These are phyloP conservation scores for Saccopteryx leptura DNA, from an alignment of 2,113 vertebrate genomes.

Conservation along the genomic window DNA sequence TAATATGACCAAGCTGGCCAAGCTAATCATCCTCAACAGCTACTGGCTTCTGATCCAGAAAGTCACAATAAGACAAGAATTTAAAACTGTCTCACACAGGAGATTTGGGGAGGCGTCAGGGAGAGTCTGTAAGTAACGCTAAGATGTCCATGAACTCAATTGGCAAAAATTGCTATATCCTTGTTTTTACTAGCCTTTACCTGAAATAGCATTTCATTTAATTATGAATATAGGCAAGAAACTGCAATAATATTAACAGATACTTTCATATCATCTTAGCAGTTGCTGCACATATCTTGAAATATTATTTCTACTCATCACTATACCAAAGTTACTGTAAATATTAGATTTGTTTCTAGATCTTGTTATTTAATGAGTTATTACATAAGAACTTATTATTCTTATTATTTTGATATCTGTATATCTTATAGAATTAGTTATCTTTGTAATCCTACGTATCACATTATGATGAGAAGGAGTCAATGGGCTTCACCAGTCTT, in stretches of 20 bases:
- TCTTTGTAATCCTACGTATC: neutral
- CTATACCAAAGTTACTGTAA: neutral
- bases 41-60: neutral
- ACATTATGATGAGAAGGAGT: neutral
- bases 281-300: constrained; percentile 35
- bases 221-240: neutral
- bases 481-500: neutral
- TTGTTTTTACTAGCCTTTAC: constrained; percentile 3
- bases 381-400: neutral
- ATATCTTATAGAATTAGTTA: neutral
- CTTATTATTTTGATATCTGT: neutral
- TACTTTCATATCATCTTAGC: neutral
- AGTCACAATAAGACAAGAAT: neutral
- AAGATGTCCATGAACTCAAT: neutral
- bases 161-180: neutral
- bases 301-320: neutral
- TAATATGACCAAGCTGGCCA: neutral
- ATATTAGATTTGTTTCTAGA: constrained; percentile 15
- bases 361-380: constrained; percentile 11
- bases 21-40: neutral
- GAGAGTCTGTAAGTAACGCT: neutral
- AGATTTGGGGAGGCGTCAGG: neutral
- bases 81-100: neutral
- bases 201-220: neutral
- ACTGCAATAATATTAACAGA: neutral